Evolutionary conservation across 2,888 invertebrate species (phyloP).

Genomic region (Scelioninae gen. 2): DNA sequence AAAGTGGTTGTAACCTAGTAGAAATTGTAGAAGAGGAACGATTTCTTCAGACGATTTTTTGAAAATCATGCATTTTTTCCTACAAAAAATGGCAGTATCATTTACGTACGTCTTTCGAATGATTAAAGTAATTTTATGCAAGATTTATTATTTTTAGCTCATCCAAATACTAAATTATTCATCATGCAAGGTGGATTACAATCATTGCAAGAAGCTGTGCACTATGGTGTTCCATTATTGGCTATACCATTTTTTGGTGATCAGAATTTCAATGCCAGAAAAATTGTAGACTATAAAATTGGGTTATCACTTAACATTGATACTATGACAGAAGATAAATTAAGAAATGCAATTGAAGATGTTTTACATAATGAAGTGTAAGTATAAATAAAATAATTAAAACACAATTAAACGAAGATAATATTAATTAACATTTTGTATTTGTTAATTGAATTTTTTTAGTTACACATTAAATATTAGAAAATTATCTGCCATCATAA

Average conservation of each 20-base stretch:
- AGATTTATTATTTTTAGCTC: conserved; percentile 63
- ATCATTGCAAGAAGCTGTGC: conserved; percentile 72
- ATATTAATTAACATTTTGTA: too few relatives aligned
- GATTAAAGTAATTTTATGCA: background rate
- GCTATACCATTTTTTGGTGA: conserved; percentile 72
- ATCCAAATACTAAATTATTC: conserved; percentile 68
- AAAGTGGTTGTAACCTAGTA: too few relatives aligned
- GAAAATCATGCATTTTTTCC: too few relatives aligned
- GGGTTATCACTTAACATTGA: conserved; percentile 69
- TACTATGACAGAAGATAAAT: conserved; percentile 65
- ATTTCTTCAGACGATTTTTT: too few relatives aligned
- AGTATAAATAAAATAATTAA: too few relatives aligned
- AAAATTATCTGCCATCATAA: conserved; percentile 64
- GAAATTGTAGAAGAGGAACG: too few relatives aligned
- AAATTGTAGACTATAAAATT: conserved; percentile 69
- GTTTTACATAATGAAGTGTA: conserved; percentile 66
- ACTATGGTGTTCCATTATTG: conserved; percentile 69
- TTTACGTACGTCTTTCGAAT: too few relatives aligned
- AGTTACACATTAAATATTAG: conserved; percentile 66
- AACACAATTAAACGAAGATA: too few relatives aligned
- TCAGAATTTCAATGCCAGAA: conserved; percentile 71
- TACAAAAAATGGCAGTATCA: too few relatives aligned
- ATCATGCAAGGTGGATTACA: conserved; percentile 73
- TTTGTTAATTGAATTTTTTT: too few relatives aligned
- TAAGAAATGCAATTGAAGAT: conserved; percentile 63